These are phyloP conservation scores for Oplegnathus fasciatus DNA, from an alignment of 2,113 vertebrate species.

Conservation along the genomic window DNA sequence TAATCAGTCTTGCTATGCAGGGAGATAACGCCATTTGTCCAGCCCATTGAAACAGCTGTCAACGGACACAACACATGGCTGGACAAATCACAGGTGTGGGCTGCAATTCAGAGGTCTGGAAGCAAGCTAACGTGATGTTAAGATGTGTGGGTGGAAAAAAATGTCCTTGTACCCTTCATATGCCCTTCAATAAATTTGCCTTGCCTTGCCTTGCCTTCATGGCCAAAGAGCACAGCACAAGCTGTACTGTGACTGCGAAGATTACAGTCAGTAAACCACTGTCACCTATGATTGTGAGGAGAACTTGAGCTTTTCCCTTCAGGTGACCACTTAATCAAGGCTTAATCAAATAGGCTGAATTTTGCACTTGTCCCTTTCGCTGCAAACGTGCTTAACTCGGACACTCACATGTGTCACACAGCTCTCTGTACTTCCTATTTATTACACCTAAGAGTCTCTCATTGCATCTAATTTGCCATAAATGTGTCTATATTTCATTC, in stretches of 20 bases:
- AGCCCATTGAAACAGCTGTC: neutral
- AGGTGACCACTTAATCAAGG: neutral
- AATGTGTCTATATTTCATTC: conserved; percentile 16
- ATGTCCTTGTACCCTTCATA: neutral
- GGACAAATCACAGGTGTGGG: neutral
- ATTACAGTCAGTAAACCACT: neutral
- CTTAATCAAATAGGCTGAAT: conserved; percentile 7
- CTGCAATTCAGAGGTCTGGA: neutral
- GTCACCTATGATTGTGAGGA: neutral
- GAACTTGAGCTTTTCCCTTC: neutral
- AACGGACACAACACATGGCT: neutral
- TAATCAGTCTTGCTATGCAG: too few species aligned
- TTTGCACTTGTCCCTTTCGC: neutral
- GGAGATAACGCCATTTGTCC: neutral
- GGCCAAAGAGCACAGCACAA: neutral
- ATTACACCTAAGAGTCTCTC: neutral
- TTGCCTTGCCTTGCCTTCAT: too few species aligned
- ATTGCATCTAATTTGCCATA: neutral
- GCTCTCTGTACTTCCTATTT: neutral
- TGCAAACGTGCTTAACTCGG: neutral
- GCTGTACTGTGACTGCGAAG: neutral
- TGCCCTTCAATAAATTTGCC: too few species aligned
- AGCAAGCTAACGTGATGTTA: neutral
- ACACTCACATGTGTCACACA: neutral
- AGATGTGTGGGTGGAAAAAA: neutral